Base-by-base conservation (phyloP, 2,113 vertebrate genomes). In the Misgurnus anguillicaudatus region DNA sequence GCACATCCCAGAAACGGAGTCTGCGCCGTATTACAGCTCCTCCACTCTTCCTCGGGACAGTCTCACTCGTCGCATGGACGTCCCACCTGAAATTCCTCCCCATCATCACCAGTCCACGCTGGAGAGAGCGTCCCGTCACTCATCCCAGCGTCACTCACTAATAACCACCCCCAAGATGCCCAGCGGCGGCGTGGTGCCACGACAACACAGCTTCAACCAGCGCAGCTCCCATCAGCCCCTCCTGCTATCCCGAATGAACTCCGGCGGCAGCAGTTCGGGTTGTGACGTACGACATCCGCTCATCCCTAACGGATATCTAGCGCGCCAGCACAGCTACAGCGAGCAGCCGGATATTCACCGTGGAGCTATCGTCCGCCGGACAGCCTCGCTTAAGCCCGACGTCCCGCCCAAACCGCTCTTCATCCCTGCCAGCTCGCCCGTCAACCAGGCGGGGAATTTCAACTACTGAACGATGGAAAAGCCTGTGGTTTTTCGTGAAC, bases 51-150 rank as follows among this genome's bases (percentile, higher is more conserved):
- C 94, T 0, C 87, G 94, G 60, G 94, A 95, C 84, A 91, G 94
- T 66, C 92, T 93, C 39, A 95, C 94, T 0, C 89, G 94, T 16
- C 89, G 95, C 82, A 93, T 96, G 90, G 95, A 97, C 24, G 91
- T 96, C 4, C 95, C 95, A 1, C 95, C 95, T 0, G 95, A 95
- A 53, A 90, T 91, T 1, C 89, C 91, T 0, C 71, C 82, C 19
- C 83, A 92, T 39, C 83, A 92, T 39, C 83, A 92, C 67, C 92
- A 91, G 78, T 91, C 92, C 60, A 93, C 92, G 14, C 81, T 92
- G 74, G 93, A 94, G 74, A 90, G 93, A 81, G 88, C 82, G 11
- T 83, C 88, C 2, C 83, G 93, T 75, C 93, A 92, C 65, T 85
- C 91, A 3, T 87, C 90, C 14, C 94, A 95, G 85, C 92, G 94